These are phyloP conservation scores for Erpornis zantholeuca DNA, from an alignment of 2,113 vertebrate genomes.

Conservation along the genomic window DNA sequence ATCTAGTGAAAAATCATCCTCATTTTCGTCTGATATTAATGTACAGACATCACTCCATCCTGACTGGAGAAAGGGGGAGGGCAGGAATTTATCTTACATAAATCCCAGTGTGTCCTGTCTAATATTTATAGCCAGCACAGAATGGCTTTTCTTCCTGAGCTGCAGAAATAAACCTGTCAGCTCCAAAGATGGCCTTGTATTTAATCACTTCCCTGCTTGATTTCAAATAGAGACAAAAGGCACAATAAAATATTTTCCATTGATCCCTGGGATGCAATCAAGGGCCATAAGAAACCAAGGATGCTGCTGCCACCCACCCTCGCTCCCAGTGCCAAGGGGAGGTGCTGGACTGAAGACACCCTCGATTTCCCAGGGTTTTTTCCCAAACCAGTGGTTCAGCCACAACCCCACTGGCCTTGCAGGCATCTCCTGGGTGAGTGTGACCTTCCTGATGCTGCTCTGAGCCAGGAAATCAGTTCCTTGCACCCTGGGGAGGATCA, in stretches of 20 bases:
- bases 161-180: constrained; percentile 64
- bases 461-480: not conserved
- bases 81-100: constrained; percentile 34
- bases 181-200: constrained; percentile 28
- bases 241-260: constrained; percentile 21
- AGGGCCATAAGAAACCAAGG: not conserved
- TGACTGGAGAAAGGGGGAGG: not conserved
- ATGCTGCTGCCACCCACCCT: not conserved
- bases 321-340: rapidly evolving
- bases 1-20: not conserved
- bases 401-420: rapidly evolving
- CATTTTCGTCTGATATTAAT: not conserved
- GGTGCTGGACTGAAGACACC: too few relatives aligned
- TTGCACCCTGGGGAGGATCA: not conserved
- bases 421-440: not conserved
- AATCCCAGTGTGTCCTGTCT: constrained; percentile 8
- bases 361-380: not conserved
- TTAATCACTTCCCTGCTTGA: constrained; percentile 33
- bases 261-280: not conserved
- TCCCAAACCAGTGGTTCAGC: not conserved
- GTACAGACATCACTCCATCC: not conserved
- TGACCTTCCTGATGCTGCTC: not conserved
- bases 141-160: not conserved
- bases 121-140: constrained; percentile 53
- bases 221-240: constrained; percentile 47